phyloP scores from a whole-genome alignment of 2,113 vertebrate species.

The Myxocyprinus asiaticus region DNA sequence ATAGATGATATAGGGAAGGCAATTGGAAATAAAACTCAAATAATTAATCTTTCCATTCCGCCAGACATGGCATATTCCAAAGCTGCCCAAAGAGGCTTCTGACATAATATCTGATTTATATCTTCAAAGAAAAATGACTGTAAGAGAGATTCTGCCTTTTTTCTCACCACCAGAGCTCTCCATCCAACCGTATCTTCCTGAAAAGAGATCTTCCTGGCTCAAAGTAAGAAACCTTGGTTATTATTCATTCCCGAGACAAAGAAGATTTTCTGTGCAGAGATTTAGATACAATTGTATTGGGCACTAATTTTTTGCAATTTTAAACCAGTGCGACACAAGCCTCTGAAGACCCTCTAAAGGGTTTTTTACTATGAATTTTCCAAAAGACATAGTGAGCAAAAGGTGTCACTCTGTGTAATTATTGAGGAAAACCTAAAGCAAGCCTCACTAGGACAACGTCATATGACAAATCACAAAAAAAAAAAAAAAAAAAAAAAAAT shows the following conservation, averaged over 20 bases:
- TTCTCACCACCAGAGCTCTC: slow-evolving; percentile 18
- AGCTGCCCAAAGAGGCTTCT: neutral
- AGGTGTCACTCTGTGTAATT: too few species aligned
- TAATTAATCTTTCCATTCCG: slow-evolving; percentile 10
- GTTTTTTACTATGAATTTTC: neutral
- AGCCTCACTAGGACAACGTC: too few species aligned
- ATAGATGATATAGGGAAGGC: slow-evolving; percentile 30
- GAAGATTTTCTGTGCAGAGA: neutral
- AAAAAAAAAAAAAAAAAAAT: too few species aligned
- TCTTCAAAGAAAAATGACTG: slow-evolving; percentile 1
- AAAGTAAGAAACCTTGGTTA: slow-evolving; percentile 18
- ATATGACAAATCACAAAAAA: too few species aligned
- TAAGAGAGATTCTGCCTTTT: neutral
- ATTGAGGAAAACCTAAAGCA: too few species aligned
- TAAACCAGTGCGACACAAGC: neutral
- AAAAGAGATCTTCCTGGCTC: slow-evolving; percentile 3
- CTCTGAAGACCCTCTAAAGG: neutral
- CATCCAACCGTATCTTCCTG: neutral
- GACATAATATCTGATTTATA: neutral
- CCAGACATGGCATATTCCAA: neutral
- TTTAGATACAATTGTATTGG: slow-evolving; percentile 3
- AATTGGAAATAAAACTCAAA: slow-evolving; percentile 4
- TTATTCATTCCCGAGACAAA: slow-evolving; percentile 16
- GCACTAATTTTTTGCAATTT: neutral
- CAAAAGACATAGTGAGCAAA: neutral